A percentile compares a stretch with the other conserved stretches of the same genome.
Conservation (phyloP, 2,888 invertebrate species). For the Eupithecia tripunctaria region DNA sequence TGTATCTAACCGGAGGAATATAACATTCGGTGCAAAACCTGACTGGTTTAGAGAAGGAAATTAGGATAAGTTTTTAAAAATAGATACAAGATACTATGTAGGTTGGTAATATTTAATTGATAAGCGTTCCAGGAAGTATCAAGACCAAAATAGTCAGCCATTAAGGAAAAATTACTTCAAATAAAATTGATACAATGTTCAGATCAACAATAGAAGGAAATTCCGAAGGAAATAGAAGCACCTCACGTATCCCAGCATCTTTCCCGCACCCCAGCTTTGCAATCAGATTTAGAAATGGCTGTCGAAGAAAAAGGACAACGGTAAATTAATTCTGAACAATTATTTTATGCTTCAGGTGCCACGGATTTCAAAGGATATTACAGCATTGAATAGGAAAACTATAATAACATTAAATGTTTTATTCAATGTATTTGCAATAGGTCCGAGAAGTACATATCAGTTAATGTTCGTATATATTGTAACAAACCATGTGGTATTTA, state of each 20-base stretch:
- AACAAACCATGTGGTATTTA: neutral
- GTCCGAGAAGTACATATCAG: neutral
- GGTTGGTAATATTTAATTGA: neutral
- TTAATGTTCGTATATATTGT: neutral
- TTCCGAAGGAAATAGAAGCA: neutral
- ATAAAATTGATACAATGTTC: conserved; percentile 9
- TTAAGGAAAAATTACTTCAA: neutral
- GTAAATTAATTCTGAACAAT: conserved; percentile 51
- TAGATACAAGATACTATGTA: neutral
- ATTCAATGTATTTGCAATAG: neutral
- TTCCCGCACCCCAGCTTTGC: conserved; percentile 21
- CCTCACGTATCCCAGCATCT: conserved; percentile 25
- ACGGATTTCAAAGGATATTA: conserved; percentile 47
- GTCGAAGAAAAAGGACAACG: conserved; percentile 48
- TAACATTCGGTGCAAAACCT: no score
- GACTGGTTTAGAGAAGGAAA: no score
- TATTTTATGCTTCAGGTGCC: conserved; percentile 52
- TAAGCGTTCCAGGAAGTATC: neutral
- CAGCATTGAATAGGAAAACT: neutral
- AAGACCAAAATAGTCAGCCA: neutral
- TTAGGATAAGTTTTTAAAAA: no score
- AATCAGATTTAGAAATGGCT: conserved; percentile 37
- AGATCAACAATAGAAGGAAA: neutral
- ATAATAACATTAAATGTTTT: neutral
- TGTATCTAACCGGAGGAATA: no score